Conservation (phyloP, 2,888 invertebrate species). For the Auanema freiburgensis region DNA sequence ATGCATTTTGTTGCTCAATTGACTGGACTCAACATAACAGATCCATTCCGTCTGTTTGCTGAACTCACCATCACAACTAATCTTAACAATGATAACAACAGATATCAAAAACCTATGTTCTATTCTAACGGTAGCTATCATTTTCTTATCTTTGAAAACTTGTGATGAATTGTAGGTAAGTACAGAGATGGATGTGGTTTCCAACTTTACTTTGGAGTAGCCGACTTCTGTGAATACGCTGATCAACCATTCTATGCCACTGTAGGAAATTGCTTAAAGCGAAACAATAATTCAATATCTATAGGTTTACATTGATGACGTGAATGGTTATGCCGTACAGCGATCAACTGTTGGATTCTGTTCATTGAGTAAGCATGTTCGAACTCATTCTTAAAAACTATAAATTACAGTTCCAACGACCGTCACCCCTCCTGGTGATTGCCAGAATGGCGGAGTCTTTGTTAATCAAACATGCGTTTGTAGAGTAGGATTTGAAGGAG, state of each 20-base stretch:
- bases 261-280: slow-evolving; percentile 10
- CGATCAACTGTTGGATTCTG: slow-evolving; percentile 49
- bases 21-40: slow-evolving; percentile 42
- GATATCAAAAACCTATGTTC: slow-evolving; percentile 43
- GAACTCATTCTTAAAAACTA: too few relatives aligned
- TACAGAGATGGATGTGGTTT: slow-evolving; percentile 48
- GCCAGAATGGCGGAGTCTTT: slow-evolving; percentile 51
- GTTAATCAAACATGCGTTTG: slow-evolving; percentile 50
- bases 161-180: slow-evolving; percentile 26
- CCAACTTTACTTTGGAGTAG: slow-evolving; percentile 53
- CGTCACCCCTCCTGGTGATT: slow-evolving; percentile 34
- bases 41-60: slow-evolving; percentile 53
- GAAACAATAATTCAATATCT: too few relatives aligned
- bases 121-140: slow-evolving; percentile 53
- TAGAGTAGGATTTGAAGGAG: slow-evolving; percentile 41
- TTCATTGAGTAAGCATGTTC: slow-evolving; percentile 29
- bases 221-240: slow-evolving; percentile 42
- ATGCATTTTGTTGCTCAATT: slow-evolving; percentile 48
- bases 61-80: slow-evolving; percentile 50
- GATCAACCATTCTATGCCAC: slow-evolving; percentile 50
- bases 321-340: slow-evolving; percentile 50
- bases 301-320: slow-evolving; percentile 51
- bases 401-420: slow-evolving; percentile 38
- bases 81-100: slow-evolving; percentile 24
- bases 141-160: too few relatives aligned